Evolutionary conservation across 2,888 invertebrate species (phyloP).

Genomic region (Pristionchus mayeri): DNA sequence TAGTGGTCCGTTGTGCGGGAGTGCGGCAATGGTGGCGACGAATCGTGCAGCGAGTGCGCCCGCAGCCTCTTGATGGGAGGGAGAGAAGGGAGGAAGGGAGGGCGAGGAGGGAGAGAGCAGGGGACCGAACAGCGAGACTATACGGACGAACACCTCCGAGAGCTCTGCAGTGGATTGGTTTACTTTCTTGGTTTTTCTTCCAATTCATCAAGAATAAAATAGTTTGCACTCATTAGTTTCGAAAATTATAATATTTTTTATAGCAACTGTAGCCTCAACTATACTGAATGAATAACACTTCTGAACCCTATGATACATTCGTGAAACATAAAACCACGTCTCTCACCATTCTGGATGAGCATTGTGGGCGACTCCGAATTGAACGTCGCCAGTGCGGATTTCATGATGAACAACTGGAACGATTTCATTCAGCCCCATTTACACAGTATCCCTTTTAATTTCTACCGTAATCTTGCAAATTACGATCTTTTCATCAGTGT

Average conservation of each 20-base stretch:
- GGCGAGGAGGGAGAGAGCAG: constrained; percentile 64
- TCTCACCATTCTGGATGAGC: constrained; percentile 59
- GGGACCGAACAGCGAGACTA: constrained; percentile 63
- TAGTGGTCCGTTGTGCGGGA: constrained; percentile 67
- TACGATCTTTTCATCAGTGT: too few species aligned
- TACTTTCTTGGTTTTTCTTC: neutral
- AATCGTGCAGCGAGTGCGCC: constrained; percentile 59
- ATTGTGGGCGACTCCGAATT: constrained; percentile 54
- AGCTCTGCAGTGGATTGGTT: constrained; percentile 58
- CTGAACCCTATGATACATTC: neutral
- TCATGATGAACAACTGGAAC: constrained; percentile 61
- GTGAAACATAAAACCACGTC: neutral
- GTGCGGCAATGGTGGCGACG: constrained; percentile 63
- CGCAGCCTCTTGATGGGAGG: constrained; percentile 62
- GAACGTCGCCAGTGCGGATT: constrained; percentile 55
- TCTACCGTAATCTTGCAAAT: too few species aligned
- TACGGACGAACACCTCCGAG: constrained; percentile 59
- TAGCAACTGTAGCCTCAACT: too few species aligned
- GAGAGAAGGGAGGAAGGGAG: constrained; percentile 70
- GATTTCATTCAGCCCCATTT: too few species aligned
- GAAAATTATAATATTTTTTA: too few species aligned
- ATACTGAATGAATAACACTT: too few species aligned
- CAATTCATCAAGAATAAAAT: too few species aligned
- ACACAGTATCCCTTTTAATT: too few species aligned
- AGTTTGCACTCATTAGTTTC: too few species aligned